Evolutionary conservation across 1,140 invertebrate species (phyloP), one percentile per base, ranked within the genome.

Genomic region (Chironomus striatipennis): DNA sequence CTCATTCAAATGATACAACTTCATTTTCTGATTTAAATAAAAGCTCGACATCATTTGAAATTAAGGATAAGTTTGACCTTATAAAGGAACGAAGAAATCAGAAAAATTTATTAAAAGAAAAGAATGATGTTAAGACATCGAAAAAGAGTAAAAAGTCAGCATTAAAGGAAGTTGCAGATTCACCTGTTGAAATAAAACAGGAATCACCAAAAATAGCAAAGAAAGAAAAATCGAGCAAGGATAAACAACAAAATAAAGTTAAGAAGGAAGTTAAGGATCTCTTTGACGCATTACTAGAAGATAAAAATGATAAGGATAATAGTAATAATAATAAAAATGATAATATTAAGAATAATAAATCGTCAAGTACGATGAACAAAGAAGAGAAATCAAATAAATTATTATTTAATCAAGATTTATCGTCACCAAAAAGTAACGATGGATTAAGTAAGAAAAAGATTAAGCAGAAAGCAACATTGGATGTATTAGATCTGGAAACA

Each of bases 401-500:
- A 5, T 34, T 34, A 34, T 34, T 34, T 34, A 34, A 34, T 34
- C 24, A 34, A 5, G 24, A 34, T 34, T 1, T 34, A 34, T 34
- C 24, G 24, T 34, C 24, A 34, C 24, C 24, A 1, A 34, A 34
- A 5, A 34, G 24, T 34, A 34, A 34, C 24, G 24, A 34, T 34
- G 24, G 24, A 34, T 2, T 1, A 2, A 34, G 84, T 80, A 77
- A 79, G 75, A 76, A 76, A 42, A 75, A 76, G 80, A 82, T 83
- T 8, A 86, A 85, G 77, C 88, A 85, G 78, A 85, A 85, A 76
- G 86, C 88, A 7, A 89, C 88, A 8, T 88, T 92, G 75, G 91
- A 93, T 79, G 92, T 91, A 0, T 82, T 95, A 3, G 89, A 89
- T 79, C 84, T 90, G 77, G 90, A 90, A 4, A 91, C 90, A 0